Conservation (phyloP, 2,113 vertebrate genomes). For the Vidua chalybeata region DNA sequence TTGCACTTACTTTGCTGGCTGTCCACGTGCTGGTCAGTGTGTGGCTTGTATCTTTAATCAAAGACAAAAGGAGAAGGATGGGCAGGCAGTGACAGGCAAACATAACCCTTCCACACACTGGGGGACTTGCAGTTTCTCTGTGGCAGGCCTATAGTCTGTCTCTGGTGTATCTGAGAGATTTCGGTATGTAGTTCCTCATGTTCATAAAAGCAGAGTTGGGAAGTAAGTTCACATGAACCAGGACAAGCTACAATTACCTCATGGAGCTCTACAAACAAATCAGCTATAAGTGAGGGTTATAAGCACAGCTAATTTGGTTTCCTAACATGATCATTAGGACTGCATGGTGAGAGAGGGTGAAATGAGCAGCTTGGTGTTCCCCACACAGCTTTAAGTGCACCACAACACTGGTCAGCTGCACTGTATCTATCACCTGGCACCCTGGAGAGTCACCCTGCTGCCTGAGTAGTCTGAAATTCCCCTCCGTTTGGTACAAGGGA, state of each 20-base stretch:
- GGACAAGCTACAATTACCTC: neutral
- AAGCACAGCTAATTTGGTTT: neutral
- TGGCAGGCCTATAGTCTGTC: neutral
- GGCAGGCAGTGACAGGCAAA: neutral
- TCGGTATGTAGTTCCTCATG: no score
- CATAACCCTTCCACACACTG: neutral
- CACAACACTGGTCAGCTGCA: neutral
- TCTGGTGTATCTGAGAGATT: neutral
- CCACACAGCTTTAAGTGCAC: fast-evolving
- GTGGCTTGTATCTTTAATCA: neutral
- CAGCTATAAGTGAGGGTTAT: neutral
- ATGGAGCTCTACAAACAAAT: neutral
- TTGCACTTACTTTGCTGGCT: constrained; percentile 14
- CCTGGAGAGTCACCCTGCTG: neutral
- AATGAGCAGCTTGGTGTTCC: neutral
- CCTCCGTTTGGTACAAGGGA: neutral
- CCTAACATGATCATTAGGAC: neutral
- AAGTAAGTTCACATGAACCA: neutral
- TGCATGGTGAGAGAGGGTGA: neutral
- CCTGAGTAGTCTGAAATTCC: neutral
- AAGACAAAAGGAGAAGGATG: neutral
- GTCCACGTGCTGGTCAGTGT: neutral
- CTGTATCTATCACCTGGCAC: no score
- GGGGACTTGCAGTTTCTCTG: neutral
- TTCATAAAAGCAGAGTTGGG: neutral